These are phyloP conservation scores for Chrysolina americana DNA, from an alignment of 2,888 invertebrate species.

Conservation along the genomic window DNA sequence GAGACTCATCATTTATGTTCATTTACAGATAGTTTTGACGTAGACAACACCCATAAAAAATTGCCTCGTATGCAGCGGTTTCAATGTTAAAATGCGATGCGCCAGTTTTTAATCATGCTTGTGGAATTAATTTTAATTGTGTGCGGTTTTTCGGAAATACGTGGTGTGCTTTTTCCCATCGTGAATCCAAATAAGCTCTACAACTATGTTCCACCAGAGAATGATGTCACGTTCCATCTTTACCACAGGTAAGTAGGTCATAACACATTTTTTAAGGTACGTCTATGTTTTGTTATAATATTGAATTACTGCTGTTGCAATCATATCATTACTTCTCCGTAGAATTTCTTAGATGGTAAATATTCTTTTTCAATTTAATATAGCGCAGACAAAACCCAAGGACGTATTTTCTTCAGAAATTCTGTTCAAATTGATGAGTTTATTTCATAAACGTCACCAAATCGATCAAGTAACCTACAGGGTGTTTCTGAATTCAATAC, in stretches of 20 bases:
- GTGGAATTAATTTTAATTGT: constrained; percentile 36
- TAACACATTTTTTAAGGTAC: no score
- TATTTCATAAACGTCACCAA: no score
- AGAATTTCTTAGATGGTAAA: no score
- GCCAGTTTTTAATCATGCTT: constrained; percentile 34
- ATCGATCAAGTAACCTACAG: no score
- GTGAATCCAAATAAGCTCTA: constrained; percentile 47
- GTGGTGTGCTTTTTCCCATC: constrained; percentile 51
- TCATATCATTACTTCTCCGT: no score
- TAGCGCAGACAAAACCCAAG: no score
- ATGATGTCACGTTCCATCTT: constrained; percentile 60
- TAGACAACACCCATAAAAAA: background rate
- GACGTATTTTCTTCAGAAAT: no score
- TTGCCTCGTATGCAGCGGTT: background rate
- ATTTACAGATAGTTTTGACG: constrained; percentile 12
- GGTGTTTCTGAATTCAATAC: no score
- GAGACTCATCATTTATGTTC: background rate
- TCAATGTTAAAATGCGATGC: background rate
- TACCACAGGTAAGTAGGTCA: constrained; percentile 60
- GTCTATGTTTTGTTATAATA: no score
- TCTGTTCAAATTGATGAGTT: no score
- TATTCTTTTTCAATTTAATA: no score
- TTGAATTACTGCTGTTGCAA: no score
- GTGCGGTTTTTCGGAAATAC: constrained; percentile 36
- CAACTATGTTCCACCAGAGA: constrained; percentile 56